phyloP scores from a whole-genome alignment of 1,140 invertebrate species.

The Battus philenor region DNA sequence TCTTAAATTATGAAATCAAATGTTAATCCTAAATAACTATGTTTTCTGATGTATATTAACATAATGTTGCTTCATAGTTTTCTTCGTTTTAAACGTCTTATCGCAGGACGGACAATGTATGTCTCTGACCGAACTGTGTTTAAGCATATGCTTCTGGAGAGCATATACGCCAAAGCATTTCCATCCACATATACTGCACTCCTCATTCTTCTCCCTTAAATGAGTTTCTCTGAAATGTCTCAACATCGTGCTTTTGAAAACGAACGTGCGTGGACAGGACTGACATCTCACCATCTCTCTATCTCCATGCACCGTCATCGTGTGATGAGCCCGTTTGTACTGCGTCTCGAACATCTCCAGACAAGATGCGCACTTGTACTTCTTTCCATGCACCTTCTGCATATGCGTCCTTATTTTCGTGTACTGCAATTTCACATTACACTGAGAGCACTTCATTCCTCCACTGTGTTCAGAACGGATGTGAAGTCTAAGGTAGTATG shows the following conservation, averaged over 20 bases:
- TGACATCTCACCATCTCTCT: constrained; percentile 24
- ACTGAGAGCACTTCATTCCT: constrained; percentile 24
- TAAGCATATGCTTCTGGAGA: constrained; percentile 81
- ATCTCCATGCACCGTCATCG: constrained; percentile 22
- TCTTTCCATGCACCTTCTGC: constrained; percentile 33
- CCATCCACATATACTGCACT: constrained; percentile 77
- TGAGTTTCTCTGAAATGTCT: constrained; percentile 28
- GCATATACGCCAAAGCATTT: constrained; percentile 84
- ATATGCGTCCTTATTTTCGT: constrained; percentile 32
- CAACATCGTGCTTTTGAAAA: constrained; percentile 26
- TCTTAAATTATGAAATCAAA: no score
- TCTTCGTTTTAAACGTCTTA: constrained; percentile 85
- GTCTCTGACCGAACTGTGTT: constrained; percentile 85
- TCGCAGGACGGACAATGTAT: constrained; percentile 85
- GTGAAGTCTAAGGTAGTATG: constrained; percentile 25
- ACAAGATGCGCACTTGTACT: constrained; percentile 34
- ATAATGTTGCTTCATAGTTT: constrained; percentile 83
- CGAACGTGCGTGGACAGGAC: constrained; percentile 25
- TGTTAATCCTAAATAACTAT: no score
- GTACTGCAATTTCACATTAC: constrained; percentile 19
- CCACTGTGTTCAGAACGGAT: constrained; percentile 25
- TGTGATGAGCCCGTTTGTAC: constrained; percentile 21
- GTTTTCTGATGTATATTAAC: constrained; percentile 31
- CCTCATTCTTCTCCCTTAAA: constrained; percentile 26
- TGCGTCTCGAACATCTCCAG: constrained; percentile 23